Conservation (phyloP, 2,113 vertebrate species). For the Podarcis cretensis region DNA sequence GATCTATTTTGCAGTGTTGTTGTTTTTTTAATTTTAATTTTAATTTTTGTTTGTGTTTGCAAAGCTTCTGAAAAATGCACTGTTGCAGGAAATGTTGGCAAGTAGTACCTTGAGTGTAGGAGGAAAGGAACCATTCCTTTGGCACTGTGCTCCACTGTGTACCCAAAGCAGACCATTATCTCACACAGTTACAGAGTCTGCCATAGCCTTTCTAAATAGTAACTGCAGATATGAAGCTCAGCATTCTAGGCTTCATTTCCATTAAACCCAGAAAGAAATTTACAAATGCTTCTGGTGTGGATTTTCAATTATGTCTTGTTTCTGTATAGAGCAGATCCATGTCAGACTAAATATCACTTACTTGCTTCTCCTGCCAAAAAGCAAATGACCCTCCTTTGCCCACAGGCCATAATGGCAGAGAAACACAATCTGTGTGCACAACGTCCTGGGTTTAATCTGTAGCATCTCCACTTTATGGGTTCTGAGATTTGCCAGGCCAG, state of each 20-base stretch:
- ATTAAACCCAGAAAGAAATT: slow-evolving; percentile 21
- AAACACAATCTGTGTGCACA: background rate
- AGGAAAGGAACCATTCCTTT: slow-evolving; percentile 14
- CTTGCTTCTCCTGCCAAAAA: background rate
- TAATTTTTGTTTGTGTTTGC: too few species aligned
- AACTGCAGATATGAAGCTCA: slow-evolving; percentile 21
- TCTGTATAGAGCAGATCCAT: slow-evolving; percentile 11
- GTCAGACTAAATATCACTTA: slow-evolving; percentile 25
- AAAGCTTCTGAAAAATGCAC: background rate
- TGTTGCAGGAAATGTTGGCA: slow-evolving; percentile 14
- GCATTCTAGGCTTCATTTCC: background rate
- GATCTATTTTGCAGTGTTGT: background rate
- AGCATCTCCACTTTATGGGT: background rate
- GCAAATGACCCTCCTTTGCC: background rate
- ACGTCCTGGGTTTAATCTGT: background rate
- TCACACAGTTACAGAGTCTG: background rate
- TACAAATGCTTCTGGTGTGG: slow-evolving; percentile 19
- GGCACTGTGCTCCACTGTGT: background rate
- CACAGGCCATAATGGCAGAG: background rate
- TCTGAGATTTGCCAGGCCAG: background rate
- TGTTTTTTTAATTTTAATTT: too few species aligned
- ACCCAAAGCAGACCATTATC: background rate
- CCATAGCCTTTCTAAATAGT: background rate
- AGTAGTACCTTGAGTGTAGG: background rate
- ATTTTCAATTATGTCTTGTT: slow-evolving; percentile 24